Conservation (phyloP, 1,140 invertebrate genomes). For the Dendrolimus punctatus region DNA sequence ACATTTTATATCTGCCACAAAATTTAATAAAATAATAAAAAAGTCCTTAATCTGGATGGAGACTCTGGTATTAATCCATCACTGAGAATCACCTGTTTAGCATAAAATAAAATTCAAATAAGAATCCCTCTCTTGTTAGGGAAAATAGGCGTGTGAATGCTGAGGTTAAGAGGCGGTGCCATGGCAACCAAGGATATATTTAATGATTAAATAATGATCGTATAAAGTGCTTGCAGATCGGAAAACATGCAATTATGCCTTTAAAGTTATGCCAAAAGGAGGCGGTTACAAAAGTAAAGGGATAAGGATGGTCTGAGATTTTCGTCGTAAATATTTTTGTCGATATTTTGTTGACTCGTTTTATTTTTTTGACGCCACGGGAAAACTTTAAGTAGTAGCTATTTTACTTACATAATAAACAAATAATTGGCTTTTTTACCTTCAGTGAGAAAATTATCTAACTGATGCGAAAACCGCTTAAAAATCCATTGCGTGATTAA, state of each 20-base stretch:
- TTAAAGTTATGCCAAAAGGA: conserved; percentile 12
- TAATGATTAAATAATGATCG: conserved; percentile 61
- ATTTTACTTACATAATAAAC: no score
- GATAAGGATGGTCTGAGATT: not conserved
- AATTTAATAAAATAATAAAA: no score
- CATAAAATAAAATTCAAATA: conserved; percentile 21
- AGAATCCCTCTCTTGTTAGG: not conserved
- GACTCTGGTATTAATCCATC: no score
- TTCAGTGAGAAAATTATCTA: no score
- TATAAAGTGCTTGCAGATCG: conserved; percentile 45
- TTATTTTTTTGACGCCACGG: no score
- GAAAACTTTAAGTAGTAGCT: no score
- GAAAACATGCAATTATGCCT: conserved; percentile 60
- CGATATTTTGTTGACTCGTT: no score
- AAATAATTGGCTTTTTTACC: no score
- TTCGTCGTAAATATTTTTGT: conserved; percentile 1
- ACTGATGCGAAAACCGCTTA: no score
- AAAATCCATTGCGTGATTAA: no score
- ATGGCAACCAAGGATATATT: conserved; percentile 40
- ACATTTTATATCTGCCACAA: no score
- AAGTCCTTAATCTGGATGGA: no score
- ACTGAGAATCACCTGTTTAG: not conserved
- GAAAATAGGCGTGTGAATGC: conserved; percentile 1
- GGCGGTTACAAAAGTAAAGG: not conserved
- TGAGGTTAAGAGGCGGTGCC: conserved; percentile 36